Conservation (phyloP, 2,888 invertebrate species). For the Tipula lateralis region DNA sequence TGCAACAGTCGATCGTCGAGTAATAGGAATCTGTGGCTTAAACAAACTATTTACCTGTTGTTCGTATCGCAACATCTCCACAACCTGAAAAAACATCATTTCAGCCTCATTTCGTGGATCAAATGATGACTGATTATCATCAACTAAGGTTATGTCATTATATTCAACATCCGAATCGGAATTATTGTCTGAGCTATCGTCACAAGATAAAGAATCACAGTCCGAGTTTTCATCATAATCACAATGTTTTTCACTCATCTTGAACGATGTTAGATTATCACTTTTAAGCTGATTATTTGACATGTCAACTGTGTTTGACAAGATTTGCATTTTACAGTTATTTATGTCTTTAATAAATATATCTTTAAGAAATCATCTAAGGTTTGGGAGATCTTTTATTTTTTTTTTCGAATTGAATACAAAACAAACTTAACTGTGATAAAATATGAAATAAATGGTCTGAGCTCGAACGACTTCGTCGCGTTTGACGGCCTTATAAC, state of each 20-base stretch:
- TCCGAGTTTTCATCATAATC: slow-evolving; percentile 36
- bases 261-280: not conserved
- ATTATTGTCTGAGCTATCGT: slow-evolving; percentile 34
- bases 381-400: too few species aligned
- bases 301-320: not conserved
- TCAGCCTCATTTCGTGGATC: slow-evolving; percentile 50
- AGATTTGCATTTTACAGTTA: not conserved
- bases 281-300: slow-evolving; percentile 19
- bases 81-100: slow-evolving; percentile 49
- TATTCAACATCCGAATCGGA: not conserved
- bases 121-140: slow-evolving; percentile 46
- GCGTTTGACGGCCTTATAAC: too few species aligned
- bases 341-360: not conserved
- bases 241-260: slow-evolving; percentile 31
- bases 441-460: too few species aligned
- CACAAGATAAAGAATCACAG: slow-evolving; percentile 35
- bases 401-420: too few species aligned
- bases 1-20: too few species aligned
- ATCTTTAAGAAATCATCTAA: too few species aligned
- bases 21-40: too few species aligned
- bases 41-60: slow-evolving; percentile 45
- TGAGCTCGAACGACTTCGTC: too few species aligned
- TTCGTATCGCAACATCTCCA: slow-evolving; percentile 49
- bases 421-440: too few species aligned
- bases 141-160: slow-evolving; percentile 46